Evolutionary conservation across 2,113 vertebrate genomes (phyloP).

Genomic region (Paracanthobrama guichenoti): DNA sequence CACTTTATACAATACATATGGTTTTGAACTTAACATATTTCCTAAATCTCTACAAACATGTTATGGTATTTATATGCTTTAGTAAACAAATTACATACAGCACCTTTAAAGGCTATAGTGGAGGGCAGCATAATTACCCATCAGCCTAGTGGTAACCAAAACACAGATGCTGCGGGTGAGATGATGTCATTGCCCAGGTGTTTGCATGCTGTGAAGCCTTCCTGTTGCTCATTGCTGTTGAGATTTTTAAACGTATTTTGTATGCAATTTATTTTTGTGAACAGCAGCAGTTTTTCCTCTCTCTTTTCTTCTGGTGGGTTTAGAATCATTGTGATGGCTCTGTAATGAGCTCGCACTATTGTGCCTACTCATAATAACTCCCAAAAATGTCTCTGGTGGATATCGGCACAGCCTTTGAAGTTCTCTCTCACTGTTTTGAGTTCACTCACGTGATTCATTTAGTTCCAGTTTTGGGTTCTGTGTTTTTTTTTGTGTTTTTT

Average conservation of each 20-base stretch:
- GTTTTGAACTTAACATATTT: too few relatives aligned
- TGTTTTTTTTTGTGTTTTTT: neutral
- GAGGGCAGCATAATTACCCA: neutral
- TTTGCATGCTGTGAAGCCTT: constrained; percentile 4
- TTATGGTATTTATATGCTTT: too few relatives aligned
- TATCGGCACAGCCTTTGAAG: constrained; percentile 25
- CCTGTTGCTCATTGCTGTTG: neutral
- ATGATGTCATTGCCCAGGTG: neutral
- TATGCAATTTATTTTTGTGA: neutral
- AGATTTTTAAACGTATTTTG: neutral
- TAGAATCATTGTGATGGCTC: neutral
- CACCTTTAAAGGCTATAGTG: neutral
- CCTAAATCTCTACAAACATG: too few relatives aligned
- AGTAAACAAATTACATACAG: too few relatives aligned
- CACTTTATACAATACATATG: too few relatives aligned
- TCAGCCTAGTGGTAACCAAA: neutral
- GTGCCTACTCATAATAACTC: constrained; percentile 25
- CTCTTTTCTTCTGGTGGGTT: neutral
- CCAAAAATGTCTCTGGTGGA: constrained; percentile 27
- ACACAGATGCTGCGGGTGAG: neutral
- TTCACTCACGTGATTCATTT: constrained; percentile 12
- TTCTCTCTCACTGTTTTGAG: neutral
- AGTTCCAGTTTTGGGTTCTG: neutral
- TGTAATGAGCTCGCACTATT: constrained; percentile 24
- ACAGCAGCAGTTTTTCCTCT: neutral